Conservation (phyloP, 2,888 invertebrate genomes). For the Panopea generosa region DNA sequence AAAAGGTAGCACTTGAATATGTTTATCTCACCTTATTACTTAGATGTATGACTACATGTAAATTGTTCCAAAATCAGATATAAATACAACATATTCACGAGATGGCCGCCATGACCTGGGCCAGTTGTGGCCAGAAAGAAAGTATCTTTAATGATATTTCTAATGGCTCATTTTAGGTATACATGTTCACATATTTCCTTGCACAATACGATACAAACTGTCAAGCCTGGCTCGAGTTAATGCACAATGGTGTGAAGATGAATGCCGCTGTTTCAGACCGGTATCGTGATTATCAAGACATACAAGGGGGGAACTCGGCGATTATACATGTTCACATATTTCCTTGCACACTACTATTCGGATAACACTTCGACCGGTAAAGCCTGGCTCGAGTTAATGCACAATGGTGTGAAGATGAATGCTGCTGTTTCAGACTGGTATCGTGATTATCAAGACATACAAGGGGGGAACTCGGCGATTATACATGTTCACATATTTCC, state of each 20-base stretch:
- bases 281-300: background rate
- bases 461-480: slow-evolving; percentile 7
- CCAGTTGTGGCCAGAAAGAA: too few species aligned
- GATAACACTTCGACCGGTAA: too few species aligned
- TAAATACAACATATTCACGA: too few species aligned
- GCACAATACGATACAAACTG: background rate
- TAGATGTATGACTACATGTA: too few species aligned
- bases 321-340: too few species aligned
- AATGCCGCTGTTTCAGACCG: slow-evolving; percentile 6
- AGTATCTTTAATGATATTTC: too few species aligned
- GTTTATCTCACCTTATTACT: too few species aligned
- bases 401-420: slow-evolving; percentile 7
- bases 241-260: slow-evolving; percentile 8
- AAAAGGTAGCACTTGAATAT: too few species aligned
- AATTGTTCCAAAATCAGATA: too few species aligned
- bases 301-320: slow-evolving; percentile 6
- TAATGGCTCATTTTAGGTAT: too few species aligned
- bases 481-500: too few species aligned
- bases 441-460: slow-evolving; percentile 1
- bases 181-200: background rate
- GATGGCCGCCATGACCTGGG: too few species aligned
- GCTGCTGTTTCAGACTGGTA: slow-evolving; percentile 1
- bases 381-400: slow-evolving; percentile 13
- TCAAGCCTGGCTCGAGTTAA: slow-evolving; percentile 9
- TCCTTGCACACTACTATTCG: background rate